Conservation (phyloP, 2,113 vertebrate genomes). For the Scatophagus argus region DNA sequence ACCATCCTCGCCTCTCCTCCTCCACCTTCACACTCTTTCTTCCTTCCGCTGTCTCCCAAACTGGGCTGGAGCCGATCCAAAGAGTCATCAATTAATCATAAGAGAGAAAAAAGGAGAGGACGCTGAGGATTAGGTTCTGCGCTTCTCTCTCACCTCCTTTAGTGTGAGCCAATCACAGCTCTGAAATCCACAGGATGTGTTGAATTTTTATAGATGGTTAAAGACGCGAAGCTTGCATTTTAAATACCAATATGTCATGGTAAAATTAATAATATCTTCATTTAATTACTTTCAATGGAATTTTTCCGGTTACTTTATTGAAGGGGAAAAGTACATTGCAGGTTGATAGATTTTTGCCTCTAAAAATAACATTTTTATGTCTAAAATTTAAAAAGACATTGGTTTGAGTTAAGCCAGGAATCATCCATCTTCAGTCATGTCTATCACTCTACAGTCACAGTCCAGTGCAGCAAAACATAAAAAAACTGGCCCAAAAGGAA, state of each 20-base stretch:
- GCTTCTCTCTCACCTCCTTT: slow-evolving; percentile 35
- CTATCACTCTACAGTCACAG: too few relatives aligned
- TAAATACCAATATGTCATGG: neutral
- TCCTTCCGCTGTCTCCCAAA: slow-evolving; percentile 19
- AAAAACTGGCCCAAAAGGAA: neutral
- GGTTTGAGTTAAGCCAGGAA: too few relatives aligned
- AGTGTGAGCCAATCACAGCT: slow-evolving; percentile 26
- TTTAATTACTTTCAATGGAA: slow-evolving; percentile 22
- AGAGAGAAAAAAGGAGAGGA: slow-evolving; percentile 43
- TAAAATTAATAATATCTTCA: neutral
- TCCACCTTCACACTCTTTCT: neutral
- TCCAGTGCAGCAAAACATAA: neutral
- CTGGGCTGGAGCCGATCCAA: slow-evolving; percentile 54
- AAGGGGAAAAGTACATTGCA: neutral
- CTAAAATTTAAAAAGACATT: too few relatives aligned
- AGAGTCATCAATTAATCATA: slow-evolving; percentile 71
- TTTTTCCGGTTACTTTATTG: neutral
- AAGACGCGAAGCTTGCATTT: slow-evolving; percentile 43
- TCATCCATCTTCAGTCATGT: neutral
- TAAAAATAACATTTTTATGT: too few relatives aligned
- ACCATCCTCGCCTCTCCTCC: neutral
- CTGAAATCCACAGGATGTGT: slow-evolving; percentile 41
- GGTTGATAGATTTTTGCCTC: neutral
- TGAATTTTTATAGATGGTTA: slow-evolving; percentile 57
- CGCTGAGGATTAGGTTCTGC: slow-evolving; percentile 19